These are phyloP conservation scores for Drosophila anomalata DNA, from an alignment of 2,888 invertebrate species.

Conservation along the genomic window DNA sequence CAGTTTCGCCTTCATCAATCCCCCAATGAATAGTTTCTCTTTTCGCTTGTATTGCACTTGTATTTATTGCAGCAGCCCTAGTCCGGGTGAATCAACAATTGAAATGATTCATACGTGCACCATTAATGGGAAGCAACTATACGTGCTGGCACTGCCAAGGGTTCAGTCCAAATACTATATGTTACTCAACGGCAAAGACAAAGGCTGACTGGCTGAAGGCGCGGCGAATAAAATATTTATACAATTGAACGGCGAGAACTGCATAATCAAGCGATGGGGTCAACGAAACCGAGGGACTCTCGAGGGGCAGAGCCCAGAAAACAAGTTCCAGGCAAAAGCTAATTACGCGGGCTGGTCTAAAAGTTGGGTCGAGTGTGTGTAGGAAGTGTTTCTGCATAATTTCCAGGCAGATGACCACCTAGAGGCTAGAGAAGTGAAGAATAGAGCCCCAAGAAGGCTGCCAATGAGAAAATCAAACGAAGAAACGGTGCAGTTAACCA, in stretches of 20 bases:
- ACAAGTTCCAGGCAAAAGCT: conserved; percentile 21
- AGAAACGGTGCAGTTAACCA: conserved; percentile 52
- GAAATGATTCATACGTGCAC: conserved; percentile 21
- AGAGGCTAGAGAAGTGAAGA: background rate
- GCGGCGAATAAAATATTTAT: conserved; percentile 26
- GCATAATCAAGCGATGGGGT: conserved; percentile 47
- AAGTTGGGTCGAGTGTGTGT: conserved; percentile 53
- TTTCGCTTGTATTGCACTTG: background rate
- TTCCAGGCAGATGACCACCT: conserved; percentile 35
- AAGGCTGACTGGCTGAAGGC: background rate
- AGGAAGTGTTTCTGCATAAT: conserved; percentile 49
- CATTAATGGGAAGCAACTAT: conserved; percentile 9
- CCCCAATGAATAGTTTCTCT: background rate
- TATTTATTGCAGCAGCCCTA: conserved; percentile 4
- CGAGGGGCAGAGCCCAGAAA: background rate
- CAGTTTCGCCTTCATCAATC: conserved; percentile 12
- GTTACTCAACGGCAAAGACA: conserved; percentile 11
- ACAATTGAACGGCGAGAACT: conserved; percentile 23
- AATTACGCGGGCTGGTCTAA: conserved; percentile 13
- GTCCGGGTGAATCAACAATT: conserved; percentile 24
- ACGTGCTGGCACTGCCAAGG: conserved; percentile 15
- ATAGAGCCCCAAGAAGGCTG: conserved; percentile 2
- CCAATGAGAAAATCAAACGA: conserved; percentile 57
- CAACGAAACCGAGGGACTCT: conserved; percentile 42
- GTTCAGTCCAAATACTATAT: conserved; percentile 2